Conservation (phyloP, 2,113 vertebrate genomes). For the Syrmaticus mikado region DNA sequence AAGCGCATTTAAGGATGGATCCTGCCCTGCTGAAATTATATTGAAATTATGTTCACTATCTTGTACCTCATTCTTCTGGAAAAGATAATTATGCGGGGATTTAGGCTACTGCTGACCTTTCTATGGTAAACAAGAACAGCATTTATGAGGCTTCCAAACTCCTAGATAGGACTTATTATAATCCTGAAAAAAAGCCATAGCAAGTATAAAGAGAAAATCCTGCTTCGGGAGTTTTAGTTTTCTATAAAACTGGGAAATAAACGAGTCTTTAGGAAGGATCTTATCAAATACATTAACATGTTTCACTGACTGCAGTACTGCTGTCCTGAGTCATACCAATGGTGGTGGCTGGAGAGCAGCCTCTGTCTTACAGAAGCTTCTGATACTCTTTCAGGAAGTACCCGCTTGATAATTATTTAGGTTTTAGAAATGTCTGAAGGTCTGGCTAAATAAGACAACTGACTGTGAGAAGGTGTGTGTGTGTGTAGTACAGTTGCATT, state of each 20-base stretch:
- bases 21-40: neutral
- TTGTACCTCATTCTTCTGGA: neutral
- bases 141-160: neutral
- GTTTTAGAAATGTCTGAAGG: neutral
- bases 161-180: neutral
- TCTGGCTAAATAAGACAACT: neutral
- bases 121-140: neutral
- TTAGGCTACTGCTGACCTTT: neutral
- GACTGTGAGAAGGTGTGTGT: neutral
- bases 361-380: neutral
- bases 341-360: neutral
- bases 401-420: neutral
- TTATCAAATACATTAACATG: neutral
- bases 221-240: neutral
- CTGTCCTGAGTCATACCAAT: neutral
- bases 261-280: neutral
- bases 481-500: neutral
- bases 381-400: neutral
- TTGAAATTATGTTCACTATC: neutral
- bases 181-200: neutral
- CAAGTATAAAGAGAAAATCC: neutral
- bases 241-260: neutral
- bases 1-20: conserved; percentile 14
- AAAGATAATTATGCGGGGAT: neutral
- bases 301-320: neutral